Evolutionary conservation across 2,797 vertebrate genomes (phyloP).

Genomic region (Gambelia wislizenii): DNA sequence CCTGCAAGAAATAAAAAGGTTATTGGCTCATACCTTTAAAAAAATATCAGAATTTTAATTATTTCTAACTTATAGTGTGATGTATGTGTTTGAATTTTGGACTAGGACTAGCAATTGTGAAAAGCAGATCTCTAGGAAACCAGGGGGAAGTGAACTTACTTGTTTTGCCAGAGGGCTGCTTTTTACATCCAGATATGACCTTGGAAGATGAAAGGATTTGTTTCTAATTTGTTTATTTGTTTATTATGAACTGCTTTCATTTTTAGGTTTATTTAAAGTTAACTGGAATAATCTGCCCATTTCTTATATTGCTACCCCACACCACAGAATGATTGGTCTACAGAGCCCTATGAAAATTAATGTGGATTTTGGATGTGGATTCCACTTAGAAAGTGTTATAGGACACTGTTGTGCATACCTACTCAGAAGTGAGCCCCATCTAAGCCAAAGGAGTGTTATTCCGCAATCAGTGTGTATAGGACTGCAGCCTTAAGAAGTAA

Average conservation of each 20-base stretch:
- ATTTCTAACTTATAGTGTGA: too few relatives aligned
- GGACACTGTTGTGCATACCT: not conserved
- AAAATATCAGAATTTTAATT: too few relatives aligned
- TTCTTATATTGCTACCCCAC: not conserved
- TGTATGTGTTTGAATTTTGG: too few relatives aligned
- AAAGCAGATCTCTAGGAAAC: not conserved
- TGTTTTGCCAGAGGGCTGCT: not conserved
- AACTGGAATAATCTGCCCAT: not conserved
- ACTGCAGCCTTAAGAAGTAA: slow-evolving; percentile 28
- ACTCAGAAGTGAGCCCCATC: too few relatives aligned
- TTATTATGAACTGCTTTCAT: not conserved
- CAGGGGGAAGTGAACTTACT: not conserved
- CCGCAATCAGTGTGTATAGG: not conserved
- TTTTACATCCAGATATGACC: not conserved
- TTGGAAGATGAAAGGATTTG: not conserved
- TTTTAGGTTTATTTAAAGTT: not conserved
- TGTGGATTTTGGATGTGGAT: slow-evolving; percentile 33
- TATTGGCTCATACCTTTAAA: too few relatives aligned
- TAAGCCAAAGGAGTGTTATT: not conserved
- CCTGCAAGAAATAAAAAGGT: too few relatives aligned
- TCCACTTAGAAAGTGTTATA: not conserved
- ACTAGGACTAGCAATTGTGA: not conserved
- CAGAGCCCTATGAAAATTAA: not conserved
- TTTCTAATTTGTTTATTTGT: not conserved
- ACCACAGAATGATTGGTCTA: slow-evolving; percentile 3